phyloP scores from a whole-genome alignment of 2,888 invertebrate genomes.

The Brenthis daphne region DNA sequence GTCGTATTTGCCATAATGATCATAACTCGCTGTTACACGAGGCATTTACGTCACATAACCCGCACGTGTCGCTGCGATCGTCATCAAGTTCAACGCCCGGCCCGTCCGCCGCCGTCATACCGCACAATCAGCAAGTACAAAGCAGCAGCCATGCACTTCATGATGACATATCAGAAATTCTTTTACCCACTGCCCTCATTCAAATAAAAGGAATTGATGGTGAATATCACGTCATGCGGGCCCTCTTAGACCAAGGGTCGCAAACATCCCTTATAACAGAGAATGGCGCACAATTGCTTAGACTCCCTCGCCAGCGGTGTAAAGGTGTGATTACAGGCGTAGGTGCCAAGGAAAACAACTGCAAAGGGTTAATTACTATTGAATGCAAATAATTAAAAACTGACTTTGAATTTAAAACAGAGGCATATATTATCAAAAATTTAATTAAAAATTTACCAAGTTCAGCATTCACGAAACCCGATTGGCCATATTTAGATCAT shows the following conservation, averaged over 20 bases:
- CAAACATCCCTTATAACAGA: conserved; percentile 36
- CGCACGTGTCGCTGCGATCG: not conserved
- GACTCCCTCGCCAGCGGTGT: conserved; percentile 25
- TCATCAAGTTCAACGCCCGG: not conserved
- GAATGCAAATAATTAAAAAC: not conserved
- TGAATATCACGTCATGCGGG: conserved; percentile 26
- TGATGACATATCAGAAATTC: not conserved
- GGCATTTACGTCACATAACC: conserved; percentile 5
- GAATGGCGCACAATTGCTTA: conserved; percentile 35
- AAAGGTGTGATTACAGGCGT: conserved; percentile 34
- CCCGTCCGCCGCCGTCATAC: too few relatives aligned
- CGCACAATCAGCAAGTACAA: too few relatives aligned
- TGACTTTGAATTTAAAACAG: not conserved
- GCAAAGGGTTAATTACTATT: conserved; percentile 8
- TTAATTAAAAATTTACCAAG: too few relatives aligned
- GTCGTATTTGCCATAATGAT: conserved; percentile 25
- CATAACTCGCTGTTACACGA: conserved; percentile 36
- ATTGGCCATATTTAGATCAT: too few relatives aligned
- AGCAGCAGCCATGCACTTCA: too few relatives aligned
- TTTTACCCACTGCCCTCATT: conserved; percentile 23
- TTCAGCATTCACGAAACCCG: too few relatives aligned
- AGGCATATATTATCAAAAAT: not conserved
- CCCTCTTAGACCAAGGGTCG: conserved; percentile 38
- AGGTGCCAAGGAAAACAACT: conserved; percentile 6
- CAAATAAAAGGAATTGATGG: conserved; percentile 33